phyloP scores from a whole-genome alignment of 2,888 invertebrate species.

The Orchesella flavescens region DNA sequence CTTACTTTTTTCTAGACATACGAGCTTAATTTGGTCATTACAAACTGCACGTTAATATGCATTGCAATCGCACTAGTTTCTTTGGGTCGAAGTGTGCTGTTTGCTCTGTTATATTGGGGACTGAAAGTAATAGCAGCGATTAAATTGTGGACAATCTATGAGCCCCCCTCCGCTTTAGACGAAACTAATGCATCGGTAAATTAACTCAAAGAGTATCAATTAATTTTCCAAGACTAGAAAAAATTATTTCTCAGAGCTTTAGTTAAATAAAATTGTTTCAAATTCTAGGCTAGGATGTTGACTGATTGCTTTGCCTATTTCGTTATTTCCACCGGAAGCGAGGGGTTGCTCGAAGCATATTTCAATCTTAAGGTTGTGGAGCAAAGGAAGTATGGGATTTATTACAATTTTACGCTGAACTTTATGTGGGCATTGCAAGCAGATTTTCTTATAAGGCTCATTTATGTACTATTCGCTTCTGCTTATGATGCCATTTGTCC shows the following conservation, averaged over 20 bases:
- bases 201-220: neutral
- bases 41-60: neutral
- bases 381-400: neutral
- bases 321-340: neutral
- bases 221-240: neutral
- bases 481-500: neutral
- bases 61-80: neutral
- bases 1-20: neutral
- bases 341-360: neutral
- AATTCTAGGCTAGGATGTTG: neutral
- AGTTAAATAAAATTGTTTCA: neutral
- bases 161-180: neutral
- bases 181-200: neutral
- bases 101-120: neutral
- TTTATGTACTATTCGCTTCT: neutral
- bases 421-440: conserved; percentile 6
- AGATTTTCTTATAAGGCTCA: neutral
- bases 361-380: neutral
- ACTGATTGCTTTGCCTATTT: neutral
- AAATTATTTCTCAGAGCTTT: too few relatives aligned
- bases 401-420: conserved; percentile 4
- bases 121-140: neutral
- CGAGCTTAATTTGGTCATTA: neutral
- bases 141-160: neutral
- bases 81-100: neutral